Evolutionary conservation across 2,888 invertebrate genomes (phyloP).

Genomic region (Proisotoma minuta): DNA sequence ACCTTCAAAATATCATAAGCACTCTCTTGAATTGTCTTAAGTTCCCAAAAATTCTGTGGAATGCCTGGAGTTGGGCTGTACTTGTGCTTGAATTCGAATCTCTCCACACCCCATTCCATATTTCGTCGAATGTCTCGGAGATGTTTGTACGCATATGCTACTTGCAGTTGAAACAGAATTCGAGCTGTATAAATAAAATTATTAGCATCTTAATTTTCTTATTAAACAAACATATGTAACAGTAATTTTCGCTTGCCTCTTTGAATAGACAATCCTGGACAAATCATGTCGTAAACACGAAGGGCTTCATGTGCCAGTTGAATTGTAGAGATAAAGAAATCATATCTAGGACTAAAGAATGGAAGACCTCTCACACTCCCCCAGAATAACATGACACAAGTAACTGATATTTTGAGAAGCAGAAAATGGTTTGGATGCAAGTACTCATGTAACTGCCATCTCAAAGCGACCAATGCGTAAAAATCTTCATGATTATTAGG

Average conservation of each 20-base stretch:
- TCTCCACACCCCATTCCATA: slow-evolving; percentile 8
- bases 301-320: not conserved
- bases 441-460: slow-evolving; percentile 3
- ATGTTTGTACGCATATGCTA: slow-evolving; percentile 9
- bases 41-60: slow-evolving; percentile 26
- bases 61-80: not conserved
- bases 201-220: no score
- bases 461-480: slow-evolving; percentile 12
- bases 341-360: slow-evolving; percentile 16
- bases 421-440: slow-evolving; percentile 28
- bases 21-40: slow-evolving; percentile 20
- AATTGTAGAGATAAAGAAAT: slow-evolving; percentile 7
- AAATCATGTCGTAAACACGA: slow-evolving; percentile 16
- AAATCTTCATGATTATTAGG: slow-evolving; percentile 2
- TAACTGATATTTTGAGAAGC: slow-evolving; percentile 21
- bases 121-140: slow-evolving; percentile 5
- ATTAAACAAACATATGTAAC: not conserved
- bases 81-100: not conserved
- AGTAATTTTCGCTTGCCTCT: slow-evolving; percentile 16
- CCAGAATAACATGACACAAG: slow-evolving; percentile 21
- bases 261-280: slow-evolving; percentile 25
- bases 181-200: slow-evolving; percentile 5
- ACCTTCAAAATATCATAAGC: slow-evolving; percentile 17
- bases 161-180: slow-evolving; percentile 7
- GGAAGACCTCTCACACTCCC: slow-evolving; percentile 18